Base-by-base conservation (phyloP, 2,888 invertebrate genomes). In the Glyphotaelius pellucidus region DNA sequence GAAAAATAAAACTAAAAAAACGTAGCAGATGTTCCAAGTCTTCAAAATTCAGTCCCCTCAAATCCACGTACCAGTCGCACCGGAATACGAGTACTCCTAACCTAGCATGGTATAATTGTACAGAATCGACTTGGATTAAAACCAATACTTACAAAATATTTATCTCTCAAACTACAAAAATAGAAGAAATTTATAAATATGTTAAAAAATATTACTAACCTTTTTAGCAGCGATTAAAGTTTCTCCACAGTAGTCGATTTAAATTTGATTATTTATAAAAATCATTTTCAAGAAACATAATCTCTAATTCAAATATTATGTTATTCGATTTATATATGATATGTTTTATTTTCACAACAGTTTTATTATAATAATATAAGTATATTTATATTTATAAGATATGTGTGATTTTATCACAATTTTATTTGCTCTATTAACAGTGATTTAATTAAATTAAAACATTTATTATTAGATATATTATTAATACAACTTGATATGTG, bases 401-500 rank as follows among this genome's bases (percentile, higher is more conserved):
- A 90, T 52, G 30, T 91, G 32, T 80, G 42, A 32, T 32, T 67
- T 47, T 52, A 91, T 38, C 67, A 84, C 91, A 30, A 32, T 31
- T 12, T 83, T 88, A 91, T 47, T 89, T 38, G 47, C 35, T 87
- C 81, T 84, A 90, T 52, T 67, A 84, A 90, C 90, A 90, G 67
- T 83, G 90, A 67, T 86, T 42, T 42, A 38, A 38, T 85, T 38
- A 86, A 47, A n/a, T n/a, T n/a, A 47, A 67, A 87, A 87, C 31
- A 31, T 89, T 89, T 89, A 91, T 42, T 80, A 86, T 84, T 38
- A 87, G 83, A 80, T 87, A 67, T 90, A 81, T 86, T 42, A n/a
- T 35, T 5, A 83, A 83, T 35, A 83, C 38, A 42, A 84, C 14
- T 80, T 91, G 92, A 92, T 92, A 92, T 92, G 92, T 92, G 85